phyloP scores from a whole-genome alignment of 1,140 invertebrate species.

The Papilio helenus region DNA sequence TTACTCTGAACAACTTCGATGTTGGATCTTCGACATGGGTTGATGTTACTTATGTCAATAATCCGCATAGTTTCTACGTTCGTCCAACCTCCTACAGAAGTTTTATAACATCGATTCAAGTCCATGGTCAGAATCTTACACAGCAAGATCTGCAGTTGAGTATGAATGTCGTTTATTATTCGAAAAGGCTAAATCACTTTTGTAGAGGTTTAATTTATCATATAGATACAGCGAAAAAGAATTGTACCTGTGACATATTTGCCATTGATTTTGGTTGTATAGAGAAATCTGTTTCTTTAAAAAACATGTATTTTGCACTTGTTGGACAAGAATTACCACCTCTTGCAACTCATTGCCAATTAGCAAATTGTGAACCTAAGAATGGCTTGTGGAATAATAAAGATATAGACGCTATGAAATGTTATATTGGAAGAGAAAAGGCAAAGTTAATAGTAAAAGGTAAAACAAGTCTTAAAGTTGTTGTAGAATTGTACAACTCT shows the following conservation, averaged over 20 bases:
- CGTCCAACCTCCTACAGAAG: conserved; percentile 40
- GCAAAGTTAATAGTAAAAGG: conserved; percentile 43
- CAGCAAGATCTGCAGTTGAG: conserved; percentile 28
- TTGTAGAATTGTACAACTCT: conserved; percentile 42
- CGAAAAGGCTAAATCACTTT: conserved; percentile 36
- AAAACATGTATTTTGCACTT: conserved; percentile 35
- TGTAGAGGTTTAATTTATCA: conserved; percentile 44
- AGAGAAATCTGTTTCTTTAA: conserved; percentile 37
- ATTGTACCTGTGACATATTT: conserved; percentile 42
- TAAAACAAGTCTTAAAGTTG: conserved; percentile 23
- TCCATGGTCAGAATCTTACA: background rate
- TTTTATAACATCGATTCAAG: conserved; percentile 37
- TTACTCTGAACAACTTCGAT: conserved; percentile 40
- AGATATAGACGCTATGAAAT: conserved; percentile 45
- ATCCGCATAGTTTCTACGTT: conserved; percentile 53
- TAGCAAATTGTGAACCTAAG: conserved; percentile 45
- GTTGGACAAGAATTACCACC: conserved; percentile 32
- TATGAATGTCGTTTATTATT: conserved; percentile 47
- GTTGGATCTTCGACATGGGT: conserved; percentile 43
- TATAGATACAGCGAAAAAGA: conserved; percentile 10
- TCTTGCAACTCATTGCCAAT: conserved; percentile 46
- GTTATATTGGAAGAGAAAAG: conserved; percentile 42
- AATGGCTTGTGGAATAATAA: conserved; percentile 37
- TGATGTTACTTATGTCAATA: conserved; percentile 49
- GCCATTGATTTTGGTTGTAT: conserved; percentile 47